Evolutionary conservation across 2,888 invertebrate species (phyloP).

Genomic region (Drosophila incognita): DNA sequence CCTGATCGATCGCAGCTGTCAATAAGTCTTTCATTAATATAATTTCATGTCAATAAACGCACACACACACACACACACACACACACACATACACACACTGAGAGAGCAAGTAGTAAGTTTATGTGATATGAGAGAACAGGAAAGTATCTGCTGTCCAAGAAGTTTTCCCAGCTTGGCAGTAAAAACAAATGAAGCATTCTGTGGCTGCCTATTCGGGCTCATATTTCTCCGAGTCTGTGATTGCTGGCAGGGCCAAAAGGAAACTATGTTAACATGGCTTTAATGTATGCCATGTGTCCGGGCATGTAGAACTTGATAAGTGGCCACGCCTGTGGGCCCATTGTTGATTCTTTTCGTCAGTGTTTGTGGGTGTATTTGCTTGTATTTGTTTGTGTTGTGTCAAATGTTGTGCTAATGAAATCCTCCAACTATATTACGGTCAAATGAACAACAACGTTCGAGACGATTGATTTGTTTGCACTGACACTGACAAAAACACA

Average conservation of each 20-base stretch:
- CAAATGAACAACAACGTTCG: conserved; percentile 70
- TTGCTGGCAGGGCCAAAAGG: conserved; percentile 36
- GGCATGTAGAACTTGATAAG: conserved; percentile 68
- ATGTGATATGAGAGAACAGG: neutral
- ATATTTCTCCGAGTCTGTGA: conserved; percentile 28
- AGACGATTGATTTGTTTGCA: conserved; percentile 72
- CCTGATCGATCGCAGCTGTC: conserved; percentile 83
- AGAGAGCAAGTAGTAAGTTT: neutral
- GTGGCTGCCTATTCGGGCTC: conserved; percentile 46
- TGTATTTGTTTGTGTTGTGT: conserved; percentile 63
- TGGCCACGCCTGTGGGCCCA: conserved; percentile 69
- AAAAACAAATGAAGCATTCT: conserved; percentile 78
- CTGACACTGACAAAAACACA: conserved; percentile 16
- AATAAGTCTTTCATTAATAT: conserved; percentile 82
- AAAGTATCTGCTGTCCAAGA: conserved; percentile 10
- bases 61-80: conserved; percentile 14
- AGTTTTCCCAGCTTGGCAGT: conserved; percentile 61
- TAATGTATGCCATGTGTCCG: conserved; percentile 59
- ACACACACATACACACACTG: too few relatives aligned
- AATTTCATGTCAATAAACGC: conserved; percentile 72
- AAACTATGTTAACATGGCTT: conserved; percentile 73
- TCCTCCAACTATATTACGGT: conserved; percentile 68
- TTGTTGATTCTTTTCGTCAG: conserved; percentile 62
- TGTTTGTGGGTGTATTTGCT: conserved; percentile 11
- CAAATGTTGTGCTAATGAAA: conserved; percentile 81